These are phyloP conservation scores for Gyps fulvus DNA, from an alignment of 2,113 vertebrate species.

Conservation along the genomic window DNA sequence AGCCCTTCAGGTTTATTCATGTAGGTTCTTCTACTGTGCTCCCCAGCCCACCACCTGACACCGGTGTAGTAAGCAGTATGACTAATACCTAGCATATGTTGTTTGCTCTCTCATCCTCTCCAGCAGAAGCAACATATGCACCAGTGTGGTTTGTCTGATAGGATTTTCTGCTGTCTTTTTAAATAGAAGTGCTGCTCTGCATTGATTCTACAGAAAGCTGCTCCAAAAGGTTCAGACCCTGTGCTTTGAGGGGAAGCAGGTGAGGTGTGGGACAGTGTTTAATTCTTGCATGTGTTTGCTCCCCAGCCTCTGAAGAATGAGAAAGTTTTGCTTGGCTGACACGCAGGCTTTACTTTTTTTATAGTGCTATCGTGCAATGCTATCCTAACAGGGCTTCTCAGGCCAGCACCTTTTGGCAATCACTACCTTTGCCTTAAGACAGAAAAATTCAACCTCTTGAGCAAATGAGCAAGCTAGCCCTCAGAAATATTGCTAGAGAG, in stretches of 20 bases:
- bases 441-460: background rate
- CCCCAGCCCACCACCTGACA: background rate
- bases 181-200: background rate
- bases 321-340: background rate
- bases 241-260: background rate
- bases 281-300: background rate
- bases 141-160: background rate
- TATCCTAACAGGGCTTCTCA: background rate
- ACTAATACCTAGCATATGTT: conserved; percentile 16
- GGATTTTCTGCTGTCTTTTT: background rate
- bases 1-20: background rate
- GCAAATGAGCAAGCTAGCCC: background rate
- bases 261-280: background rate
- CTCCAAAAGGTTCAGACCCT: background rate
- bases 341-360: background rate
- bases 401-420: background rate
- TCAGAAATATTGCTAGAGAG: background rate
- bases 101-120: conserved; percentile 18
- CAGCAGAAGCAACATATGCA: background rate
- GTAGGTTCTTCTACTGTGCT: background rate
- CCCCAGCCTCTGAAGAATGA: background rate
- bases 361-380: background rate
- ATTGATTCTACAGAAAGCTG: background rate
- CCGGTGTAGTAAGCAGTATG: background rate
- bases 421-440: background rate